Evolutionary conservation across 2,113 vertebrate species (phyloP).

Genomic region (Cyanoliseus patagonus): DNA sequence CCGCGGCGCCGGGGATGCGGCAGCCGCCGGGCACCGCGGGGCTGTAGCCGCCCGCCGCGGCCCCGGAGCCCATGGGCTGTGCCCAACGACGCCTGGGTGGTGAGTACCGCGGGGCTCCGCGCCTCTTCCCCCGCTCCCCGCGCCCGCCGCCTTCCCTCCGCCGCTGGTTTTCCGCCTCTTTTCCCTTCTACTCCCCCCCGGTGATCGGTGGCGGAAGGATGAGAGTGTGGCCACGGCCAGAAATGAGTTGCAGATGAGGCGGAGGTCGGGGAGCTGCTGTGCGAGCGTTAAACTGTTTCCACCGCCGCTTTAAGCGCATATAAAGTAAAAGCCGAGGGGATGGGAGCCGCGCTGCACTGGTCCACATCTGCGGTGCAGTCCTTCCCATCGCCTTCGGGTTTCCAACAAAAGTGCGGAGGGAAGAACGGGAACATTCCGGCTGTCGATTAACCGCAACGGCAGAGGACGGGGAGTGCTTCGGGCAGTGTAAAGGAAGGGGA

Average conservation of each 20-base stretch:
- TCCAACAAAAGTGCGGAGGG: not conserved
- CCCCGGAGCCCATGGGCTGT: slow-evolving; percentile 40
- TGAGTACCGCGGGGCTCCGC: slow-evolving; percentile 40
- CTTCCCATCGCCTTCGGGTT: not conserved
- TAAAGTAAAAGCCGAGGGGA: not conserved
- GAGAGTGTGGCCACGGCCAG: slow-evolving; percentile 13
- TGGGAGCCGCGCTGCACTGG: not conserved
- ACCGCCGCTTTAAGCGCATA: not conserved
- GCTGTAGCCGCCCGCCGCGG: not conserved
- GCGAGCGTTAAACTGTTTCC: not conserved
- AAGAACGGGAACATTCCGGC: not conserved
- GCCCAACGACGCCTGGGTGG: not conserved
- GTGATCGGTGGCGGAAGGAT: slow-evolving; percentile 35
- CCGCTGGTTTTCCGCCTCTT: not conserved
- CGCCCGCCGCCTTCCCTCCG: not conserved
- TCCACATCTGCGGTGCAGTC: not conserved
- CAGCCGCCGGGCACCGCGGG: slow-evolving; percentile 35
- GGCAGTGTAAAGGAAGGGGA: not conserved
- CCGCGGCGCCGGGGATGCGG: slow-evolving; percentile 26
- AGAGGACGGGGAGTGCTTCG: not conserved
- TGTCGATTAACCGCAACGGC: not conserved
- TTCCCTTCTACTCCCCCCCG: not conserved
- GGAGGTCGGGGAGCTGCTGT: not conserved
- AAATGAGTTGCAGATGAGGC: slow-evolving; percentile 50
- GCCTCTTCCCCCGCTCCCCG: not conserved